Evolutionary conservation across 2,888 invertebrate genomes (phyloP), one percentile per base, ranked within the genome.

Genomic region (Falcaria lacertinaria): DNA sequence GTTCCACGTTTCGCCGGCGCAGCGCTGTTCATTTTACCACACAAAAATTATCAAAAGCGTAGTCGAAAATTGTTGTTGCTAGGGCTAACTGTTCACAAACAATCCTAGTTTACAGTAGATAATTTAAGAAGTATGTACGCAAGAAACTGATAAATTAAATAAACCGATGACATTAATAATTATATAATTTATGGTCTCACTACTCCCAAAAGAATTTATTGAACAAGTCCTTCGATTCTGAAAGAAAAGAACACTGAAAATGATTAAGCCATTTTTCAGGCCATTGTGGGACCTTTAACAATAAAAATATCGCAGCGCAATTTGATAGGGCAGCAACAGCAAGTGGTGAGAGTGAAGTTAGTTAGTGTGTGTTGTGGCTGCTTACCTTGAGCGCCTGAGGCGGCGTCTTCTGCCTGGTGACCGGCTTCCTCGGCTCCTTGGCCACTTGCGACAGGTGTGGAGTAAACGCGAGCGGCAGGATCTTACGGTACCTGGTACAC

Each of bases 381-480:
- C 40, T 22, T 49, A 87, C 87, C 82, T 71, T 66, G 50, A 83
- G 54, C 0, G 83, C 84, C 14, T 69, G 69, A 8, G 86, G 85
- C 0, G 84, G 85, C 0, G 67, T 46, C 28, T 63, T 71, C 46
- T 64, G 64, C 42, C 66, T 57, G 7, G 59, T 32, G 32, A 46
- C 48, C 0, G 64, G 57, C 32, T 61, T 69, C 47, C 54, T 66
- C 1, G 54, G 34, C 25, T 69, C 69, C 28, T 62, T 67, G 0
- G 47, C 52, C 11, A 79, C 38, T 5, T 66, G 60, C 1, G 42
- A 32, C 16, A 47, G 47, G 56, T 53, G 43, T 4, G 78, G 69
- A 0, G 82, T 79, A 69, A 87, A 88, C 1, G 85, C 77, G 43
- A 79, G 75, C 15, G 88, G 88, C 8, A 85, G 63, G 2, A 68